Conservation (phyloP, 2,888 invertebrate genomes). For the Fragum sueziense region DNA sequence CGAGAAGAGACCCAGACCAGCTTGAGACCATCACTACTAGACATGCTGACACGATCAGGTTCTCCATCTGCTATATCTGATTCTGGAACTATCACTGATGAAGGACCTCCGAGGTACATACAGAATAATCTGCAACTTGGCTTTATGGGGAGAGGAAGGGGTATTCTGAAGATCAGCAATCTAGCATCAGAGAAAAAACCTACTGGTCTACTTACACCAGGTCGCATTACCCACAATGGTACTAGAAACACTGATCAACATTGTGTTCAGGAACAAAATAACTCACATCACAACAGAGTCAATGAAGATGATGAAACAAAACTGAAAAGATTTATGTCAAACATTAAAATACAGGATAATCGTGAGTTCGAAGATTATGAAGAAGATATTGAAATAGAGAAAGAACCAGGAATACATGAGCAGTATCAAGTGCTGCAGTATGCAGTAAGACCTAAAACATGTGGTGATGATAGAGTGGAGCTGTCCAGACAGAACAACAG, state of each 20-base stretch:
- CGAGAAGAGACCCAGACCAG: constrained; percentile 20
- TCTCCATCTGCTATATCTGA: not conserved
- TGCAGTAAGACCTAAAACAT: not conserved
- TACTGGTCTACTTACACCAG: not conserved
- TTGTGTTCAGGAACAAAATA: not conserved
- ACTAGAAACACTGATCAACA: not conserved
- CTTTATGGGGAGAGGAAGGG: constrained; percentile 8
- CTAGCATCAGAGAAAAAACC: not conserved
- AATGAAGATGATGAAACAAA: constrained; percentile 24
- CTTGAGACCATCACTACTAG: not conserved
- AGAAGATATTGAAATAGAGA: not conserved
- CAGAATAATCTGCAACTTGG: constrained; percentile 7
- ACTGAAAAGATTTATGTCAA: constrained; percentile 7
- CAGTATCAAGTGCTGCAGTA: constrained; percentile 4
- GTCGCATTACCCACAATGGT: not conserved
- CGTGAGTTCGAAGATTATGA: not conserved
- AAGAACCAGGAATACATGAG: not conserved
- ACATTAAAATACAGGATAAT: not conserved
- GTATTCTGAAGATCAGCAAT: constrained; percentile 1
- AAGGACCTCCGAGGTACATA: constrained; percentile 4
- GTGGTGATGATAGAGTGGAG: not conserved
- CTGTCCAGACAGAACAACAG: not conserved
- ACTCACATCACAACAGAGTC: not conserved
- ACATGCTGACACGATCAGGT: not conserved
- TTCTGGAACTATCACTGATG: constrained; percentile 10